Evolutionary conservation across 2,888 invertebrate genomes (phyloP), one percentile per base, ranked within the genome.

Genomic region (Cantharis rufa): DNA sequence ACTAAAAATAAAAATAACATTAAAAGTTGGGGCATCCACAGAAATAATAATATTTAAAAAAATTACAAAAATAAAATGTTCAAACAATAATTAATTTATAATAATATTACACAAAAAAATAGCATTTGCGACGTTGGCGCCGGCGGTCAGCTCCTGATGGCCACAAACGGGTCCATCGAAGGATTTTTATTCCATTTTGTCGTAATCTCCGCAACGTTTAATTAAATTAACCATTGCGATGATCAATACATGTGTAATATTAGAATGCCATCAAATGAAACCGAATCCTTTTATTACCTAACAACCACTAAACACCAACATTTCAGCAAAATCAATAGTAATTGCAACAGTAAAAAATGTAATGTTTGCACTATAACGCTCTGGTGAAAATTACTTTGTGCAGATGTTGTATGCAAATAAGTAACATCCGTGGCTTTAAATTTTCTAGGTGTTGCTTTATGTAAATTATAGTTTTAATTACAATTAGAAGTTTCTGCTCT

Each of bases 401-500:
- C 74, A 74, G 74, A 69, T 74, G 74, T 74, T 74, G 70, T 64
- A 74, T 74, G 74, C 74, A 74, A 74, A 74, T 74, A 16, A 70
- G 70, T 66, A 69, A 64, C 73, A 73, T 62, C 73, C 73, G 73
- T 15, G 73, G 66, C 27, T 61, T 24, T 62, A 73, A 73, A 73
- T 69, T 73, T 73, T 63, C 62, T 73, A 62, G 61, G 48, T 69
- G 69, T 21, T 69, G 73, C 48, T 73, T 74, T 74, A 74, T 74
- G 74, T 63, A 74, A 74, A 74, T 74, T 27, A 27, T 62, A 63
- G 63, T 70, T 70, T 64, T 63, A 32, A 70, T 74, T 74, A 70
- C 70, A 70, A 62, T 63, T 70, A 24, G 63, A 74, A 74, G 69
- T 74, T 74, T 74, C 74, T 63, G 64, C 64, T 74, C 69, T 62